A percentile compares a stretch with the other conserved stretches of the same genome.
These are phyloP conservation scores for Cinclus mexicanus DNA, from an alignment of 2,113 vertebrate genomes.

Conservation along the genomic window DNA sequence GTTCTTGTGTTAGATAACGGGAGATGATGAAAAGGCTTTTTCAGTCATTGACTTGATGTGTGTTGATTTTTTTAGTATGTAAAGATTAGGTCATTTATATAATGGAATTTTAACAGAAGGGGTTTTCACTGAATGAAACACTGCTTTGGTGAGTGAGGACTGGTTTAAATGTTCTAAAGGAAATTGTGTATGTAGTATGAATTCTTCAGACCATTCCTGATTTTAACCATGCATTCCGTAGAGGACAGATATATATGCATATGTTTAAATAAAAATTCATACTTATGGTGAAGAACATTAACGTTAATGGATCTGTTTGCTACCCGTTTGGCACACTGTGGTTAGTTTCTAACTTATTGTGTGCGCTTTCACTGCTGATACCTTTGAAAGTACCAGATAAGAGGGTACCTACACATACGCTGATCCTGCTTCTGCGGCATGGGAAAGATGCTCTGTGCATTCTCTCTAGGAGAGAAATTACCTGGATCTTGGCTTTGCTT, in stretches of 20 bases:
- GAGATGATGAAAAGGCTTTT: not conserved
- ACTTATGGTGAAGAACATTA: not conserved
- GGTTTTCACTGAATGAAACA: not conserved
- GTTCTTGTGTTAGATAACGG: not conserved
- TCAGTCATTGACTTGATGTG: not conserved
- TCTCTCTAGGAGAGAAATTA: not conserved
- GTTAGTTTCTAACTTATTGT: not conserved
- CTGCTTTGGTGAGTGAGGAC: not conserved
- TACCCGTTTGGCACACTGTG: not conserved
- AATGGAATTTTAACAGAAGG: not conserved
- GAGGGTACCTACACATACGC: fast-evolving
- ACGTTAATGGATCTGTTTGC: fast-evolving
- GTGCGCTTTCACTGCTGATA: not conserved
- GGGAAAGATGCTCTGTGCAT: not conserved
- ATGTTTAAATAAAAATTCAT: not conserved
- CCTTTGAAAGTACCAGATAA: not conserved
- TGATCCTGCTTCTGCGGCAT: not conserved
- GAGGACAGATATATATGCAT: not conserved
- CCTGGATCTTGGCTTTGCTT: not conserved
- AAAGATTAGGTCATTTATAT: not conserved
- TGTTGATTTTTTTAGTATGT: not conserved
- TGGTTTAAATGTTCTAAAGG: not conserved
- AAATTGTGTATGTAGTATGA: not conserved
- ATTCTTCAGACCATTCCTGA: not conserved
- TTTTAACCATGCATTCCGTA: not conserved